Base-by-base conservation (phyloP, 2,113 vertebrate genomes). In the Hypomesus transpacificus region DNA sequence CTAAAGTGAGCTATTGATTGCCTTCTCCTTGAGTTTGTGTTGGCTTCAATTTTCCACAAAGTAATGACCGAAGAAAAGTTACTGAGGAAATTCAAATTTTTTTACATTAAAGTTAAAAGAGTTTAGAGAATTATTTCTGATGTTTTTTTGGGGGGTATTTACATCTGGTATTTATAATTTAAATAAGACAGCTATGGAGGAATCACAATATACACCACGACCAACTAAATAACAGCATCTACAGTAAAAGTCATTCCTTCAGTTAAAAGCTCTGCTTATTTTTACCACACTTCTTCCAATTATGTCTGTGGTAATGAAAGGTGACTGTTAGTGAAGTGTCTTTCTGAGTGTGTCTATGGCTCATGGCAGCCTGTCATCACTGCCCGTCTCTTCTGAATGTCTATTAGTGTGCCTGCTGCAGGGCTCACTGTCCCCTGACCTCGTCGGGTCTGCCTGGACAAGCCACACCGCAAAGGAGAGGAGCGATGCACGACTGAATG, bases 371-470 rank as follows among this genome's bases (percentile, higher is more conserved):
- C 4, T 65, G 63, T 65, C 39, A 65, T 9, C 39, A 4, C 9
- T 13, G 39, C 39, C 39, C 31, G 24, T 52, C 52, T 31, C 22
- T 24, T 69, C 75, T 75, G n/a, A 24, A 54, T 26, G 52, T 24
- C 71, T n/a, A 50, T 50, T 53, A 46, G 58, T 59, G 60, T 39
- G 53, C 60, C n/a, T 51, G 74, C 24, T 4, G 57, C 57, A 22
- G 57, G 57, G 2, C 20, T 21, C 56, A n/a, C 39, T 39, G 70
- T 77, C 75, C 72, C 69, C 54, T 77, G 74, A 75, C 73, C 74
- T 50, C 26, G 60, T 64, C 22, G 4, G 62, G 59, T 68, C 26
- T 64, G 50, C 21, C 21, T 65, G 54, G 68, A 78, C 71, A 67
- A 34, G 24, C 61, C 3, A 2, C 18, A 68, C 7, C 26, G 39